Evolutionary conservation across 2,888 invertebrate genomes (phyloP).

Genomic region (Romanomermis culicivorax): DNA sequence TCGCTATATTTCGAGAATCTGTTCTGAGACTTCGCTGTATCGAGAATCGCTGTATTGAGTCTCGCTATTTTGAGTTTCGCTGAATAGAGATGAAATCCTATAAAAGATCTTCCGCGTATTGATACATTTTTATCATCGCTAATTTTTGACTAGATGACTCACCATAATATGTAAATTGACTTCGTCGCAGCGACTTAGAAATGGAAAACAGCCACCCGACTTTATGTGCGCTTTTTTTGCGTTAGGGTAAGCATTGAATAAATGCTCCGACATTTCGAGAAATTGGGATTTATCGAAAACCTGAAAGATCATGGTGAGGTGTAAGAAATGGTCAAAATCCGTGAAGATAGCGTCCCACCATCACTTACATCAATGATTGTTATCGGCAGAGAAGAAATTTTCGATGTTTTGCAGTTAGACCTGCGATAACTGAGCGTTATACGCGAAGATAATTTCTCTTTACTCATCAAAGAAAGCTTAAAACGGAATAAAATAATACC

Average conservation of each 20-base stretch:
- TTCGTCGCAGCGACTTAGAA: constrained; percentile 62
- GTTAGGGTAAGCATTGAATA: constrained; percentile 51
- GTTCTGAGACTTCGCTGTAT: too few species aligned
- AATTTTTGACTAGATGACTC: too few species aligned
- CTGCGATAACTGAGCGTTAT: constrained; percentile 63
- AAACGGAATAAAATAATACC: too few species aligned
- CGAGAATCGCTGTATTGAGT: too few species aligned
- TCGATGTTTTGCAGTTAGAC: constrained; percentile 33
- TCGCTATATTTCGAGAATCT: too few species aligned
- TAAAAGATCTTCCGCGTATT: too few species aligned
- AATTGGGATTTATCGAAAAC: constrained; percentile 68
- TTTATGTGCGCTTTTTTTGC: constrained; percentile 68
- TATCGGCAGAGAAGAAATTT: constrained; percentile 38
- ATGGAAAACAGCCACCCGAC: constrained; percentile 71
- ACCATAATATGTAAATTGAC: constrained; percentile 70
- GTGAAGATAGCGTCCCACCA: background rate
- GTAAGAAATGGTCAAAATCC: background rate
- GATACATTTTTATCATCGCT: too few species aligned
- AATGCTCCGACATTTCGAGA: too few species aligned
- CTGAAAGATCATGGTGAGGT: constrained; percentile 18
- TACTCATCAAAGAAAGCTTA: constrained; percentile 56
- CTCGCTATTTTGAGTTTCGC: too few species aligned
- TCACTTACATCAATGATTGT: constrained; percentile 52
- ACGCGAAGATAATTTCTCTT: constrained; percentile 61
- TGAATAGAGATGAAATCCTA: too few species aligned